Percentiles rank a stretch among this genome's conserved stretches.
Evolutionary conservation across 2,797 vertebrate genomes (phyloP).

Genomic region (Peromyscus melanophrys): DNA sequence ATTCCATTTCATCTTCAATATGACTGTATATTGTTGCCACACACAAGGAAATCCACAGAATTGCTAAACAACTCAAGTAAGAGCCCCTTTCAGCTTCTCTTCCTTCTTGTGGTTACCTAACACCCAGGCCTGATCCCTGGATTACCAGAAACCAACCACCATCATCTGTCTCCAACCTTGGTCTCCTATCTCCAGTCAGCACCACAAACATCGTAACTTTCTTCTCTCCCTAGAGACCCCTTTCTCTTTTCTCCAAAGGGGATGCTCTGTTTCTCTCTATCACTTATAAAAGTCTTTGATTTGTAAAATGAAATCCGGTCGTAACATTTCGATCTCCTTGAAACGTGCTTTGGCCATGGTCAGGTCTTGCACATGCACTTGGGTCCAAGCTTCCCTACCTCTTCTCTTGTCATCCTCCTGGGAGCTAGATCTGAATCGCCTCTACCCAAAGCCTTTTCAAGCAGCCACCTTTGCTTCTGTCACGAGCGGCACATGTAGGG

Average conservation of each 20-base stretch:
- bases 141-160: not conserved
- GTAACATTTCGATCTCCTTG: not conserved
- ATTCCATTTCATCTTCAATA: slow-evolving; percentile 7
- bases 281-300: not conserved
- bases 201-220: not conserved
- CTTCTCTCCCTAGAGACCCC: not conserved
- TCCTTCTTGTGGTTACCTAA: not conserved
- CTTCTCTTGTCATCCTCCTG: not conserved
- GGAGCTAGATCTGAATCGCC: not conserved
- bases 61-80: not conserved
- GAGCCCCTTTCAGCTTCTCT: slow-evolving; percentile 8
- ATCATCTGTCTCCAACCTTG: not conserved
- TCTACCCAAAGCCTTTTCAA: not conserved
- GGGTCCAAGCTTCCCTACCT: not conserved
- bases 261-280: not conserved
- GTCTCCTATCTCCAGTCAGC: not conserved
- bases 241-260: not conserved
- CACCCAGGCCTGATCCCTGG: not conserved
- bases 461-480: not conserved
- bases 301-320: slow-evolving; percentile 12
- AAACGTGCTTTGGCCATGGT: not conserved
- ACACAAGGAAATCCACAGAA: not conserved
- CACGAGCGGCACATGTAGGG: too few species aligned
- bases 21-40: not conserved
- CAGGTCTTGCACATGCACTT: not conserved